These are phyloP conservation scores for Cyclura pinguis DNA, from an alignment of 2,797 vertebrate genomes.

Conservation along the genomic window DNA sequence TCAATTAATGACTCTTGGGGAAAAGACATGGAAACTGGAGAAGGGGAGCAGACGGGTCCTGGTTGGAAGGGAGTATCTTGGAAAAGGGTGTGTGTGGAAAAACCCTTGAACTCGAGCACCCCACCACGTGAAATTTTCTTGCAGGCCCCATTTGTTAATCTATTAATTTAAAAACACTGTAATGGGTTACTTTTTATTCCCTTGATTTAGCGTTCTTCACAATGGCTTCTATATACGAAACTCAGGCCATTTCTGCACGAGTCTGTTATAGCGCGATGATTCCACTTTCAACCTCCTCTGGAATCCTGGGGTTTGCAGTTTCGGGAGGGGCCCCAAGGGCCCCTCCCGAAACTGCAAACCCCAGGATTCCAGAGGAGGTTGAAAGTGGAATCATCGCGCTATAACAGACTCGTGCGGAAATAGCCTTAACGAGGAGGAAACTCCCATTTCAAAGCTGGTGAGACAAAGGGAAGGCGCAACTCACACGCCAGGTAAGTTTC, in stretches of 20 bases:
- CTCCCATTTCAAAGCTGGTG: background rate
- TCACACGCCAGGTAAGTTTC: background rate
- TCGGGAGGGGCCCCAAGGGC: too few relatives aligned
- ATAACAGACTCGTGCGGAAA: too few relatives aligned
- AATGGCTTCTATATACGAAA: too few relatives aligned
- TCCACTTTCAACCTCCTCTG: too few relatives aligned
- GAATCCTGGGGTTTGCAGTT: too few relatives aligned
- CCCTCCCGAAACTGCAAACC: too few relatives aligned
- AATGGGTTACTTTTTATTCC: background rate
- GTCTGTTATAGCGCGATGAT: too few relatives aligned
- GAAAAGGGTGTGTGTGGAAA: background rate
- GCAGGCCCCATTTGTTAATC: background rate
- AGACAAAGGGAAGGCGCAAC: background rate
- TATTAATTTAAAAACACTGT: background rate
- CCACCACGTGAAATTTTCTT: background rate
- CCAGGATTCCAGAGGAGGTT: too few relatives aligned
- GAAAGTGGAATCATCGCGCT: too few relatives aligned
- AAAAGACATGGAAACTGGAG: background rate
- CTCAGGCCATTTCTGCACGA: too few relatives aligned
- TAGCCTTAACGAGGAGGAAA: background rate
- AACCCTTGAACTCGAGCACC: too few relatives aligned
- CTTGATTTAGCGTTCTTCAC: background rate
- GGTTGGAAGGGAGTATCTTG: background rate
- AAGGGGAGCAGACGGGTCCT: background rate
- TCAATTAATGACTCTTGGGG: background rate